Conservation (phyloP, 2,797 vertebrate species). For the Phoeniculus purpureus region DNA sequence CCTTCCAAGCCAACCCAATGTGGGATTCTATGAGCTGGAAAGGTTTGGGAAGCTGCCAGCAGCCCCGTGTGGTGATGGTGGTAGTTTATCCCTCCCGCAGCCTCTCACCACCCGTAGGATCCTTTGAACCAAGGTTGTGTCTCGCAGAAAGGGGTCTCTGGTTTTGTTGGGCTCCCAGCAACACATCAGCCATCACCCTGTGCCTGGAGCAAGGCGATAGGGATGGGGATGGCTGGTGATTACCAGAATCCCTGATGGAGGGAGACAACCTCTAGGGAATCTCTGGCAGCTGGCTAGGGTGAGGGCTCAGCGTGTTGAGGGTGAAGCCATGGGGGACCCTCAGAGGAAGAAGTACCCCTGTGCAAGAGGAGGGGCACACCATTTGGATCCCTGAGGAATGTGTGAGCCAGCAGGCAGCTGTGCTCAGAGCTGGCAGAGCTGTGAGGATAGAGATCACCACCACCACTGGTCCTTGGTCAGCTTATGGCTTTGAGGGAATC, state of each 20-base stretch:
- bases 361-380: neutral
- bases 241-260: too few species aligned
- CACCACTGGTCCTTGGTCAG: fast-evolving
- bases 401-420: neutral
- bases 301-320: neutral
- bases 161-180: neutral
- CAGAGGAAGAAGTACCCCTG: too few species aligned
- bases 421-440: neutral
- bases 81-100: neutral
- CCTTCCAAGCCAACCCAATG: too few species aligned
- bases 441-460: neutral
- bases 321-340: neutral
- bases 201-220: fast-evolving
- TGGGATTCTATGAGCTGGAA: too few species aligned
- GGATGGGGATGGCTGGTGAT: neutral
- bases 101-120: neutral
- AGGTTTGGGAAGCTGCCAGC: too few species aligned
- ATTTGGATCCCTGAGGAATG: fast-evolving
- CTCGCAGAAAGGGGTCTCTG: neutral
- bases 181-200: neutral
- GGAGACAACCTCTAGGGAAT: neutral
- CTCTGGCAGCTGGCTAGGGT: neutral
- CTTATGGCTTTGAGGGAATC: neutral
- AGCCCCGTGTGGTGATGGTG: neutral
- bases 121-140: neutral